A percentile compares a stretch with the other conserved stretches of the same genome.
Evolutionary conservation across 1,140 invertebrate genomes (phyloP).

Genomic region (Neodiprion virginianus): DNA sequence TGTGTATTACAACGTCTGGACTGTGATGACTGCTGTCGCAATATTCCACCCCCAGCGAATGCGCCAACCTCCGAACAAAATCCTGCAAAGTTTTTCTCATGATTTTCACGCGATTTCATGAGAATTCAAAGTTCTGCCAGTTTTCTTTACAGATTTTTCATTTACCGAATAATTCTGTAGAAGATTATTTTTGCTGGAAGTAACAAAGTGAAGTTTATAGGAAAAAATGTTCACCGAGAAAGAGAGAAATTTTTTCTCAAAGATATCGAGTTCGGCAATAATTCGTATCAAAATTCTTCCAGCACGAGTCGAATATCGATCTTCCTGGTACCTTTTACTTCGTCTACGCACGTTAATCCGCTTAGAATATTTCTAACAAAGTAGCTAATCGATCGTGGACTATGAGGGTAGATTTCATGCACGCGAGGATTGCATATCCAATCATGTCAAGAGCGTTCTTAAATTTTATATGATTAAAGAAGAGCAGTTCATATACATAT

Average conservation of each 20-base stretch:
- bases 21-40: constrained; percentile 64
- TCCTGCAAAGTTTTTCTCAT: constrained; percentile 59
- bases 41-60: constrained; percentile 71
- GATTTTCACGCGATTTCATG: neutral
- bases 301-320: too few relatives aligned
- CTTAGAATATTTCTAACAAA: too few relatives aligned
- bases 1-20: constrained; percentile 72
- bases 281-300: too few relatives aligned
- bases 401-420: neutral
- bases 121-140: neutral
- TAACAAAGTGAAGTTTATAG: too few relatives aligned
- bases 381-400: neutral
- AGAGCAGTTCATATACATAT: constrained; percentile 30
- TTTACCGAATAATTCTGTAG: neutral
- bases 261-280: too few relatives aligned
- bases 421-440: neutral
- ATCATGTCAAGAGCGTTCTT: neutral
- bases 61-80: constrained; percentile 71
- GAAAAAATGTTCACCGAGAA: too few relatives aligned
- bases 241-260: too few relatives aligned
- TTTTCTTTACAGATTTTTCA: neutral
- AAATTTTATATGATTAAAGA: neutral
- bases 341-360: too few relatives aligned
- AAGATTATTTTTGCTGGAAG: too few relatives aligned
- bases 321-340: too few relatives aligned